Evolutionary conservation across 2,113 vertebrate species (phyloP).

Genomic region (Vanacampus margaritifer): DNA sequence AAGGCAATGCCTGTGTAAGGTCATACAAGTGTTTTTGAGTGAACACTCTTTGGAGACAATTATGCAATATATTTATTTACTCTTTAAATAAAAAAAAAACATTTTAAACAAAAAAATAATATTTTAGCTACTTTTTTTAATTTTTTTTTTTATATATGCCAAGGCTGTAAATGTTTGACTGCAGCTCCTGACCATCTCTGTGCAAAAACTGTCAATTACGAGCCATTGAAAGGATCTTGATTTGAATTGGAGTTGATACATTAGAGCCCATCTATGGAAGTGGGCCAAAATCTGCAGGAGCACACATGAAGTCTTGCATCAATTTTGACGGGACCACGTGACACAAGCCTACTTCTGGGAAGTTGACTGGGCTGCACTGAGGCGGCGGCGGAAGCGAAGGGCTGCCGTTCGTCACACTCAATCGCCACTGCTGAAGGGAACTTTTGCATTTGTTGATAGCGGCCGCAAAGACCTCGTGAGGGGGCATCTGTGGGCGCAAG

Average conservation of each 20-base stretch:
- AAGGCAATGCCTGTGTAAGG: too few species aligned
- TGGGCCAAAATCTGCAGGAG: slow-evolving; percentile 51
- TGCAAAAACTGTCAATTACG: background rate
- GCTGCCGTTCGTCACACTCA: slow-evolving; percentile 41
- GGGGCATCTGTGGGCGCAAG: background rate
- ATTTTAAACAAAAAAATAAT: background rate
- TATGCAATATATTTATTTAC: background rate
- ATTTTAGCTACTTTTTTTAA: background rate
- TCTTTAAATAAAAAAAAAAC: background rate
- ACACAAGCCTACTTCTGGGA: slow-evolving; percentile 6
- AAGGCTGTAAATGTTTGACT: background rate
- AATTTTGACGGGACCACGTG: slow-evolving; percentile 70
- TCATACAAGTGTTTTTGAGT: too few species aligned
- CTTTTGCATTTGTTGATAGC: slow-evolving; percentile 27
- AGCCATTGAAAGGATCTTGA: background rate
- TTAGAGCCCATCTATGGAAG: slow-evolving; percentile 8
- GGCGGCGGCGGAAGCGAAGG: slow-evolving; percentile 40
- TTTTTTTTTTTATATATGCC: background rate
- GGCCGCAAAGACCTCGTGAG: slow-evolving; percentile 36
- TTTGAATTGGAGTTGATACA: background rate
- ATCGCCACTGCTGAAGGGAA: slow-evolving; percentile 25
- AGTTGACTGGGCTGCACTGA: slow-evolving; percentile 48
- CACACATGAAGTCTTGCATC: slow-evolving; percentile 73
- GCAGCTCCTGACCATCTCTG: background rate
- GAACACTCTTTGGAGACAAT: too few species aligned